Evolutionary conservation across 2,888 invertebrate genomes (phyloP), one percentile per base, ranked within the genome.

Genomic region (Clepsis dumicolana): DNA sequence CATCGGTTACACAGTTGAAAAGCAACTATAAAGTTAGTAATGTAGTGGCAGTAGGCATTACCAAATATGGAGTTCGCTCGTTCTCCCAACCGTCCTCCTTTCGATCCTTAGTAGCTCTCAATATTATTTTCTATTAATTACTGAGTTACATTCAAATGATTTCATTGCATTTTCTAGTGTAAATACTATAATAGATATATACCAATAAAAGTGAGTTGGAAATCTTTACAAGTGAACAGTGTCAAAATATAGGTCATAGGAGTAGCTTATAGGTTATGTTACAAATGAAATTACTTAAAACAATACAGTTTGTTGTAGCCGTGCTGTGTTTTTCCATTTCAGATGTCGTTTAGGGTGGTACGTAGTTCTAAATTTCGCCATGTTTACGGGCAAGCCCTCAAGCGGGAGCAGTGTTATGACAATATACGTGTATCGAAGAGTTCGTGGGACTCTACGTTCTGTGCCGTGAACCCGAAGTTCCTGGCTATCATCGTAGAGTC

Each of bases 321-420:
- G 73, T 77, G 80, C 82, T 80, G 79, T 76, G 76, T 88, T 89
- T 88, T 89, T 88, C 84, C 82, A 86, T 94, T 93, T 81, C 91
- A 96, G 95, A 98, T 98, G 98, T 98, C 98, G 94, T 98, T 98
- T 95, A 97, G 98, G 91, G 98, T 98, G 91, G 98, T 99, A 82
- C 97, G 99, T 94, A 97, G 96, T 94, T 98, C 98, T 89, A 99
- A 99, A 95, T 99, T 99, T 95, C 98, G 99, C 90, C 99, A 99
- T 95, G 98, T 99, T 85, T 95, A 95, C 84, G 98, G 98, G 77
- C 97, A 97, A 85, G 96, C 98, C 80, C 94, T 97, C 79, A 98
- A 98, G 94, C 95, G 99, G 89, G 99, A 99, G 89, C 98, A 98
- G 94, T 99, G 99, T 94, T 99, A 98, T 94, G 99, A 99, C 94